Evolutionary conservation across 2,797 vertebrate species (phyloP), one percentile per base, ranked within the genome.

Genomic region (Lemur catta): DNA sequence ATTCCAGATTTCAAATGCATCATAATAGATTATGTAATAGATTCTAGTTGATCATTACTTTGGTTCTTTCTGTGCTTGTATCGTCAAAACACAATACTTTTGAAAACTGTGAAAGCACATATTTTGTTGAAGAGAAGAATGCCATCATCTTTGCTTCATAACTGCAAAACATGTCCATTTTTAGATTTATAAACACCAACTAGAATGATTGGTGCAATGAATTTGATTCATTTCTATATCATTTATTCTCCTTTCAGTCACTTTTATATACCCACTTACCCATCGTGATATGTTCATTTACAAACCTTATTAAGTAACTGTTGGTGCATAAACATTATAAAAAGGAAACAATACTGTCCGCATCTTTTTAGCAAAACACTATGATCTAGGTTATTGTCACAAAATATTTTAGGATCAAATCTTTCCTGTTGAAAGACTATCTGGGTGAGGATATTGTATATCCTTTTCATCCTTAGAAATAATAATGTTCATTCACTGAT

Each of bases 81-180:
- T 91, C 91, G 28, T 93, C 76, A 92, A 96, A 92, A 74, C 35
- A 59, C 33, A 87, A 55, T 72, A 88, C 79, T 89, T 96, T 71
- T 72, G 46, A 94, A 91, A 89, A 81, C 46, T 84, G 1, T 13
- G 33, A 91, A 91, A 55, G 28, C 26, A 65, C 6, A 38, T 80
- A 75, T 91, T 96, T 95, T 97, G 41, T 96, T 95, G 50, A 93
- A 69, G n/a, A 86, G 24, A 94, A 81, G 57, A 72, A 75, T 76
- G 28, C 35, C 38, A 41, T 88, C 35, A 55, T 92, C 17, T 90
- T 95, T 92, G 26, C 74, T 89, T 46, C 48, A n/a, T 91, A 84
- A 91, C 84, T 96, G 48, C 28, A 87, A 93, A 89, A 57, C 15
- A 28, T 65, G 95, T 96, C 61, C 35, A 75, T 84, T 57, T 95